Evolutionary conservation across 2,797 vertebrate genomes (phyloP).

Genomic region (Arrhamphus sclerolepis): DNA sequence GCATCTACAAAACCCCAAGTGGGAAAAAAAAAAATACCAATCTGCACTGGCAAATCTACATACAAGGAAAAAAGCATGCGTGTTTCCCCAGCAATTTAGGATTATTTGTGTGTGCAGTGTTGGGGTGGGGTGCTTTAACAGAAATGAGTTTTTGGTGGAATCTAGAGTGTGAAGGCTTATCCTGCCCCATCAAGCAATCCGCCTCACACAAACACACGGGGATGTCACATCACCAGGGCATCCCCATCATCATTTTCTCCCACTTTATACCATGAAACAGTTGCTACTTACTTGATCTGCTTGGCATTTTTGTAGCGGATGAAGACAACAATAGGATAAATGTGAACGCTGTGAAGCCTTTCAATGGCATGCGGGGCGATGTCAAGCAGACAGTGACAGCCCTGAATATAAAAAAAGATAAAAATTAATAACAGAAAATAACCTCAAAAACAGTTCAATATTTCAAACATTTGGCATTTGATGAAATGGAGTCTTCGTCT

Average conservation of each 20-base stretch:
- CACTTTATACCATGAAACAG: slow-evolving; percentile 7
- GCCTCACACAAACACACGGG: not conserved
- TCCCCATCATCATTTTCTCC: slow-evolving; percentile 2
- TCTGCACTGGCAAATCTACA: not conserved
- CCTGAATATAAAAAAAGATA: slow-evolving; percentile 73
- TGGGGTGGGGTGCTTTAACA: slow-evolving; percentile 21
- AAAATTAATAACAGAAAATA: slow-evolving; percentile 5
- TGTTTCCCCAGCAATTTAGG: slow-evolving; percentile 51
- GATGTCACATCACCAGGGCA: not conserved
- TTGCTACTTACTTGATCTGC: slow-evolving; percentile 93
- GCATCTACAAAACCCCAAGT: not conserved
- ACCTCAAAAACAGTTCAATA: not conserved
- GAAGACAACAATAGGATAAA: slow-evolving; percentile 97
- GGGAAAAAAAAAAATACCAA: slow-evolving; percentile 6
- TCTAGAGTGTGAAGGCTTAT: slow-evolving; percentile 43
- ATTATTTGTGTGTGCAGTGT: slow-evolving; percentile 40
- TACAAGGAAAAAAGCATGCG: slow-evolving; percentile 13
- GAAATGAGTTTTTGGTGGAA: slow-evolving; percentile 28
- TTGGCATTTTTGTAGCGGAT: slow-evolving; percentile 98
- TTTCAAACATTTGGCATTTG: not conserved
- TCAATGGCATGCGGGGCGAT: slow-evolving; percentile 96
- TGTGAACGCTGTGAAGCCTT: slow-evolving; percentile 93
- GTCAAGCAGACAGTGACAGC: slow-evolving; percentile 96
- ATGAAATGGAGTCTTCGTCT: not conserved
- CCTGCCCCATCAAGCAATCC: slow-evolving; percentile 26